These are phyloP conservation scores for Pterostichus niger DNA, from an alignment of 2,888 invertebrate genomes.

Conservation along the genomic window DNA sequence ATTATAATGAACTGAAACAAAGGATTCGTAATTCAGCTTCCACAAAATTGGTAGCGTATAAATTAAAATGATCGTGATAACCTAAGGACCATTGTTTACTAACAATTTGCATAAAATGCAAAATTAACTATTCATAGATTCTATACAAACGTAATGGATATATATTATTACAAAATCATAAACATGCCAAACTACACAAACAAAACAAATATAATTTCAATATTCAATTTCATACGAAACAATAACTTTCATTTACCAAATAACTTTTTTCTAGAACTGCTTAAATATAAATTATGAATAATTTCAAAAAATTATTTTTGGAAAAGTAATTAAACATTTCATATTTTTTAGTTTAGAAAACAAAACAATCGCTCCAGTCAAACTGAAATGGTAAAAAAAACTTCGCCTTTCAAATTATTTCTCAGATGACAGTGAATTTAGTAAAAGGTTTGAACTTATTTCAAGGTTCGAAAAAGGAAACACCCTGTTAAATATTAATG, in stretches of 20 bases:
- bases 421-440: neutral
- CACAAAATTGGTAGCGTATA: constrained; percentile 22
- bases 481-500: constrained; percentile 38
- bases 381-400: neutral
- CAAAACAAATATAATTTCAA: no score
- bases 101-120: constrained; percentile 25
- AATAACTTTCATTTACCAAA: no score
- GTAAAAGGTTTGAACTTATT: constrained; percentile 16
- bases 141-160: constrained; percentile 4
- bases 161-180: neutral
- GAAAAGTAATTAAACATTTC: no score
- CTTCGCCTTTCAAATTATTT: neutral
- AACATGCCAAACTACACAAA: no score
- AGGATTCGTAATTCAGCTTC: constrained; percentile 16
- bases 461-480: constrained; percentile 12
- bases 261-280: no score
- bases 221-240: no score
- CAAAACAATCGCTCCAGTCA: neutral
- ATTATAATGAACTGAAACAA: constrained; percentile 28
- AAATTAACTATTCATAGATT: constrained; percentile 12
- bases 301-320: no score
- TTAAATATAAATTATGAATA: no score
- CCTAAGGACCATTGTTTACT: neutral
- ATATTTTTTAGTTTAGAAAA: no score
- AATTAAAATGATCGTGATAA: constrained; percentile 27